A percentile compares a stretch with the other conserved stretches of the same genome.
phyloP scores from a whole-genome alignment of 2,888 invertebrate genomes.

The Orthonevra nobilis region DNA sequence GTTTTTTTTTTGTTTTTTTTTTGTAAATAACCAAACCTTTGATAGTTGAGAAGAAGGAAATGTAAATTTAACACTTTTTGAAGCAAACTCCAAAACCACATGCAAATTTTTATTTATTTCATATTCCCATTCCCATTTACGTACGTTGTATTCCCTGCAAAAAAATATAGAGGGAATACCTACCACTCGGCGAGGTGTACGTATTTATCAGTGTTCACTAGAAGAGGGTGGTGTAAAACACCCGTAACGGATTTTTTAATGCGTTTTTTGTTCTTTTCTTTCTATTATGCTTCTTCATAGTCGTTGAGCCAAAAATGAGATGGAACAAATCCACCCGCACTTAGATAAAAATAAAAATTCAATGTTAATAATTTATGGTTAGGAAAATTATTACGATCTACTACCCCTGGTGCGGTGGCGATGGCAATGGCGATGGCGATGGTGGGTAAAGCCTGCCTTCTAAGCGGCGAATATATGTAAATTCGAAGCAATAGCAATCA shows the following conservation, averaged over 20 bases:
- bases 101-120: background rate
- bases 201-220: constrained; percentile 35
- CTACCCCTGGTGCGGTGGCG: constrained; percentile 24
- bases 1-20: no score
- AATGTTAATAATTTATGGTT: constrained; percentile 71
- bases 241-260: constrained; percentile 69
- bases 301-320: constrained; percentile 35
- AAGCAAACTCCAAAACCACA: constrained; percentile 1
- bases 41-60: no score
- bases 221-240: constrained; percentile 63
- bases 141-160: no score
- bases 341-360: constrained; percentile 70
- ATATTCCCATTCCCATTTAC: no score
- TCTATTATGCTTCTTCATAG: constrained; percentile 50
- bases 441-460: constrained; percentile 24
- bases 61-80: no score
- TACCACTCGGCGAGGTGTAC: constrained; percentile 21
- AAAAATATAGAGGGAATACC: constrained; percentile 10
- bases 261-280: constrained; percentile 61
- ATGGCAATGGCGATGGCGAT: no score
- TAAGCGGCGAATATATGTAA: constrained; percentile 63
- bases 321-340: constrained; percentile 65
- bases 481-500: constrained; percentile 67
- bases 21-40: no score
- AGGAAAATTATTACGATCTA: constrained; percentile 69